Evolutionary conservation across 92 coral and sea anemone genomes (phyloP), one percentile per base, ranked within the genome.

Genomic region (Palythoa grandis): DNA sequence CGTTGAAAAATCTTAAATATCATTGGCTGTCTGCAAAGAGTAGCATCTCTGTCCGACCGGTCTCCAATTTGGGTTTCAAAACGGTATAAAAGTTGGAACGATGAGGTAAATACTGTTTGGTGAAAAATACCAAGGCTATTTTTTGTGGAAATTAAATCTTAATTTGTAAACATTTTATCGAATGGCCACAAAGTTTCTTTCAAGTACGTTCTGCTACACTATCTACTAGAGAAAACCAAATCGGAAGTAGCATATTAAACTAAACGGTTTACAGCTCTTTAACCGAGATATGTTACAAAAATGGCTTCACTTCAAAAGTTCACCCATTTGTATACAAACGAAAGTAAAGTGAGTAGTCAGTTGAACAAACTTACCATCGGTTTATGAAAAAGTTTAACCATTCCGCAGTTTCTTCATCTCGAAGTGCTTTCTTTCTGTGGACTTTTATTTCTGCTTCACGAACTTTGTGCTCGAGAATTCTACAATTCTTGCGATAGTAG

Each of bases 331-430:
- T 69, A 69, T 37, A 69, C 16, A 69, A 25, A 37, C 16, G 11
- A 25, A 37, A 25, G 47, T 29, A 25, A 69, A 69, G 8, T 37
- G 17, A 69, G 24, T 25, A 69, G 47, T 69, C 37, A 11, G 5
- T 54, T 53, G 11, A 63, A 54, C 29, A 17, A 89, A 72, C 88
- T 93, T 86, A 95, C 98, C 98, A 95, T 70, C 98, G 93, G 76
- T 95, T 95, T 22, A 95, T 82, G 72, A 95, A 92, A 75, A 95
- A 95, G 80, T 95, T 95, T n/a, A 95, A 82, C 98, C 98, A 95
- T 58, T 95, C 98, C 3, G 94, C 97, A 0, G 98, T 94, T 72
- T 95, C 98, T 75, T 95, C 98, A 77, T 92, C 91, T 43, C 98
- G 91, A 54, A 95, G 91, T 9, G 98, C 98, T 79, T 95, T 95